Evolutionary conservation across 2,113 vertebrate species (phyloP), one percentile per base, ranked within the genome.

Genomic region (Erpornis zantholeuca): DNA sequence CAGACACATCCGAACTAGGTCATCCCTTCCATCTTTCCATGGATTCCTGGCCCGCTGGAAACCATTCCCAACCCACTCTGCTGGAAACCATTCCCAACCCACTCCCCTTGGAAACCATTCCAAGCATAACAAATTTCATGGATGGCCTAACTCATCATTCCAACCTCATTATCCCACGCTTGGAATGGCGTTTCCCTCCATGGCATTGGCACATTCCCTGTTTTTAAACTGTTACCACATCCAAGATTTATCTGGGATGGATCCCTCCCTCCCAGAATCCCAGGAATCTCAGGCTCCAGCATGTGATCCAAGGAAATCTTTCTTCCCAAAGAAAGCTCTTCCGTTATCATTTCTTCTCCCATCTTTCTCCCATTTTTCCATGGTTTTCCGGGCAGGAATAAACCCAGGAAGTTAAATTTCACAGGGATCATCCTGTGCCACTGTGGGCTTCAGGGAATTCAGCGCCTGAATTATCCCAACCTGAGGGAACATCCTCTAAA

Each of bases 381-480:
- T 1, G 0, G 56, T 24, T 40, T 79, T 53, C 61, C 25, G 3
- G 75, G 60, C 36, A 44, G 12, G 36, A 60, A 28, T 45, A 60
- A 86, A 76, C 10, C 9, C 6, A 3, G 33, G 28, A 79, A 50
- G 29, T 21, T 21, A 12, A 4, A 31, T 49, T 31, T 11, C 35
- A 22, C 28, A 7, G 0, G 2, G 42, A 81, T 38, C 49, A 22
- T 33, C 40, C 47, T 1, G 0, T 17, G 9, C 9, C 28, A 3
- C 1, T 0, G 4, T 10, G 59, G 40, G 28, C 47, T 84, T 54
- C 10, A 19, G n/a, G 69, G 69, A 73, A 54, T 64, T 54, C 3
- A 9, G 5, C 6, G 1, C 10, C 40, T 10, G 28, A n/a, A 47
- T 54, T 38, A 15, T 64, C n/a, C 18, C 1, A 0, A 5, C n/a